phyloP scores from a whole-genome alignment of 2,797 vertebrate genomes.

The Myotis daubentonii region DNA sequence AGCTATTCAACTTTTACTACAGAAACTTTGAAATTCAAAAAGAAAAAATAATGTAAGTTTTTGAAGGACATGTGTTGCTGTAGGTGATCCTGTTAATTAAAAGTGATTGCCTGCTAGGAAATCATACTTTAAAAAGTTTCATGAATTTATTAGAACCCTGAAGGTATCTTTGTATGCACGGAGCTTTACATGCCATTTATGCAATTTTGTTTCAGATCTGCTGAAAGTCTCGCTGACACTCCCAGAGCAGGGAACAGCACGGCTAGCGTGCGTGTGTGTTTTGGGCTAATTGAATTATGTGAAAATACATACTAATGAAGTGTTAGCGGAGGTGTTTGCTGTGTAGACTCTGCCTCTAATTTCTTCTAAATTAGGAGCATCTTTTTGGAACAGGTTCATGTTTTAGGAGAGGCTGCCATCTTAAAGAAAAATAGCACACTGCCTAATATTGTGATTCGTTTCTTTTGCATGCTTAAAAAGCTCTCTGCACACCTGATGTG shows the following conservation, averaged over 20 bases:
- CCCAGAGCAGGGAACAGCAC: constrained; percentile 85
- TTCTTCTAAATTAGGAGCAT: constrained; percentile 83
- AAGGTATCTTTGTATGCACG: constrained; percentile 91
- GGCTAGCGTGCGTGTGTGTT: constrained; percentile 86
- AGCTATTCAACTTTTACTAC: constrained; percentile 92
- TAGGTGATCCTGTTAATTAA: constrained; percentile 93
- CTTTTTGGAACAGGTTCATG: constrained; percentile 75
- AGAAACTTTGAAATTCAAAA: constrained; percentile 93
- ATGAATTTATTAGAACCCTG: constrained; percentile 91
- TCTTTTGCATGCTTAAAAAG: constrained; percentile 59
- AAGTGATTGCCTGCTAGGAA: constrained; percentile 93
- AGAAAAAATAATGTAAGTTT: constrained; percentile 93
- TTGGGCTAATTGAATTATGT: constrained; percentile 90
- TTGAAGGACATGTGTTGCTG: constrained; percentile 93
- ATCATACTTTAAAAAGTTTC: constrained; percentile 91
- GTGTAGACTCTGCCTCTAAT: constrained; percentile 80
- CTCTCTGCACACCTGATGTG: constrained; percentile 52
- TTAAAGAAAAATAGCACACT: constrained; percentile 62
- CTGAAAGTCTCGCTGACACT: constrained; percentile 86
- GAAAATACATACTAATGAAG: constrained; percentile 90
- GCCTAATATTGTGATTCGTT: constrained; percentile 62
- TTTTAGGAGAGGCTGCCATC: constrained; percentile 76
- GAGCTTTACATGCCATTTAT: constrained; percentile 89
- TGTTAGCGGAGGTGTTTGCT: constrained; percentile 82
- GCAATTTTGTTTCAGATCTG: constrained; percentile 91